Conservation (phyloP, 2,888 invertebrate species). For the Hesperia comma region DNA sequence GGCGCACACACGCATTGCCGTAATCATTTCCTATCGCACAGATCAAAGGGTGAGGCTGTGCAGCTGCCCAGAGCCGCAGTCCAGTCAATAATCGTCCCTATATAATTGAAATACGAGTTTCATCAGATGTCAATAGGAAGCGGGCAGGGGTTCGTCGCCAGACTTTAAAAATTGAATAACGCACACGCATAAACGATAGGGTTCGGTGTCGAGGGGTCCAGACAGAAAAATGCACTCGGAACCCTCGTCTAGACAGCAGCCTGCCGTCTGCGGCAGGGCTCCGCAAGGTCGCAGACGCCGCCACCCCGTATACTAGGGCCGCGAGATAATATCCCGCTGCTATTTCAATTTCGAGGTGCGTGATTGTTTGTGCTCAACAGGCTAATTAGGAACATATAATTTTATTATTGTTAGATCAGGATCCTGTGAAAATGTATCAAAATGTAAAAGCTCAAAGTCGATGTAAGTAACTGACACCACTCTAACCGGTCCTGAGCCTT, state of each 20-base stretch:
- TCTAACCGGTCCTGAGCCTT: no score
- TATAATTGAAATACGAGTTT: slow-evolving; percentile 39
- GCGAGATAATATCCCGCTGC: slow-evolving; percentile 24
- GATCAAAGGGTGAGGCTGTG: slow-evolving; percentile 23
- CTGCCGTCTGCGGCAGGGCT: slow-evolving; percentile 61
- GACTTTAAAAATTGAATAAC: slow-evolving; percentile 71
- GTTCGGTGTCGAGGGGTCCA: slow-evolving; percentile 70
- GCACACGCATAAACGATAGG: slow-evolving; percentile 69
- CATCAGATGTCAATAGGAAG: slow-evolving; percentile 34
- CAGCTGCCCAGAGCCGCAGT: not conserved
- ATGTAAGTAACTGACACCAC: no score
- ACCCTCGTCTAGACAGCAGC: slow-evolving; percentile 80
- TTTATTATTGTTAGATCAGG: no score
- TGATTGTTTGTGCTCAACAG: not conserved
- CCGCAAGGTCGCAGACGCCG: slow-evolving; percentile 51
- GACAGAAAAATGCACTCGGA: slow-evolving; percentile 81
- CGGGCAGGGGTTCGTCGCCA: slow-evolving; percentile 38
- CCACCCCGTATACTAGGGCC: slow-evolving; percentile 19
- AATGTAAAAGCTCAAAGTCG: no score
- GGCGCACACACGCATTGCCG: not conserved
- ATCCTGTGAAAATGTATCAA: no score
- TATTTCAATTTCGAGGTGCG: slow-evolving; percentile 5
- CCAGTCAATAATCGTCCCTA: slow-evolving; percentile 36
- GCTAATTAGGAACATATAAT: no score
- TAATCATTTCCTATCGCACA: slow-evolving; percentile 19